phyloP scores from a whole-genome alignment of 2,888 invertebrate genomes.

The Augochlorella aurata region DNA sequence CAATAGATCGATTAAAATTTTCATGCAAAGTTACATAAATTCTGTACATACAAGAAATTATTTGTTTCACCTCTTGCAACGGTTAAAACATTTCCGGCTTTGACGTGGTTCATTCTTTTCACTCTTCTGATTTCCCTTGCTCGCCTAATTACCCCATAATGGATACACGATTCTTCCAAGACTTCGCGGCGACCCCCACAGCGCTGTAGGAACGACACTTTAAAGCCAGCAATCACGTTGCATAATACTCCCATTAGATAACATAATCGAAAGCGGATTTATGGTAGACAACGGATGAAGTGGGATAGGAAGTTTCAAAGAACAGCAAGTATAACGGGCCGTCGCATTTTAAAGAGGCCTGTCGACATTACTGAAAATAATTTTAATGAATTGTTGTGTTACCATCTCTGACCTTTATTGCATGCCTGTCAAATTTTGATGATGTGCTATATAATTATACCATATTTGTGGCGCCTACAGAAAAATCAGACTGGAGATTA shows the following conservation, averaged over 20 bases:
- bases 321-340: slow-evolving; percentile 48
- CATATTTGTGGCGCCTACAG: neutral
- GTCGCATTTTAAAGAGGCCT: slow-evolving; percentile 43
- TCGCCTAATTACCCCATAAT: slow-evolving; percentile 57
- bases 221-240: slow-evolving; percentile 80
- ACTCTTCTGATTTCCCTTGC: neutral
- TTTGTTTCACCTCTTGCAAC: neutral
- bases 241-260: slow-evolving; percentile 81
- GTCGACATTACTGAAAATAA: neutral
- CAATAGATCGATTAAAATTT: neutral
- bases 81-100: neutral
- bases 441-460: neutral
- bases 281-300: slow-evolving; percentile 68
- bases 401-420: neutral
- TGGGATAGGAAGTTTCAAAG: slow-evolving; percentile 52
- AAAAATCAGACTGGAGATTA: too few relatives aligned
- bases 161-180: slow-evolving; percentile 57
- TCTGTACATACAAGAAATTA: neutral
- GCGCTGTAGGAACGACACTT: slow-evolving; percentile 45
- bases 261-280: slow-evolving; percentile 81
- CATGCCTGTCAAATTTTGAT: neutral
- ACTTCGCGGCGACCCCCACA: slow-evolving; percentile 43
- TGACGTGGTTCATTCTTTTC: neutral
- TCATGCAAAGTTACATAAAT: neutral
- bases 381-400: neutral